Percentiles rank a stretch among this genome's conserved stretches.
These are phyloP conservation scores for Corydoras maculifer DNA, from an alignment of 2,113 vertebrate genomes.

Conservation along the genomic window DNA sequence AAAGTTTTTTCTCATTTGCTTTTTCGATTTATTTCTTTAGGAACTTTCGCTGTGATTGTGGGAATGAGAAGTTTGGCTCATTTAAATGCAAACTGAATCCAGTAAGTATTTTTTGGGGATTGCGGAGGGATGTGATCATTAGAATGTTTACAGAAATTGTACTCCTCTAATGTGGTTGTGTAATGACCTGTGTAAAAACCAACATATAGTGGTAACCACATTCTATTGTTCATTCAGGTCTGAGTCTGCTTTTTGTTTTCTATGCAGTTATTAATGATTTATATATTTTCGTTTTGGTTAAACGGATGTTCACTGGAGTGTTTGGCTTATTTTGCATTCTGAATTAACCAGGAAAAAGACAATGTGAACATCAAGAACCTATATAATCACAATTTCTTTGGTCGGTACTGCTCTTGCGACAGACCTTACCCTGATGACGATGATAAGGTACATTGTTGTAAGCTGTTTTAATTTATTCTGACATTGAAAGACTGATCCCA, in stretches of 20 bases:
- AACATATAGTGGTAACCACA: no score
- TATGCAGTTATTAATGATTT: no score
- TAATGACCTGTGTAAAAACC: not conserved
- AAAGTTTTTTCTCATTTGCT: no score
- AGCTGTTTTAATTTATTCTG: no score
- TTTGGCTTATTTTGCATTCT: not conserved
- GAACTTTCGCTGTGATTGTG: constrained; percentile 94
- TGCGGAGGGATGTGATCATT: not conserved
- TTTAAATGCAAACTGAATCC: constrained; percentile 80
- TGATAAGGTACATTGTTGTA: constrained; percentile 68
- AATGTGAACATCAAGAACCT: constrained; percentile 74
- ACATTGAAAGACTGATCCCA: not conserved
- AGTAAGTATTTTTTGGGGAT: constrained; percentile 60
- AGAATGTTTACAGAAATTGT: not conserved
- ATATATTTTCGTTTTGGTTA: no score
- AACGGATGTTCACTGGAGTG: no score
- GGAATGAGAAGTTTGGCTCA: constrained; percentile 85
- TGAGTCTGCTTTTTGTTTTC: no score
- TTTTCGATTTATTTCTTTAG: constrained; percentile 52
- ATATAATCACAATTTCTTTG: constrained; percentile 90
- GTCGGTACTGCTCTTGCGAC: constrained; percentile 88
- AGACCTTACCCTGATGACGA: constrained; percentile 88
- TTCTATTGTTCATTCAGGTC: no score
- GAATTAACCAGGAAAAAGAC: constrained; percentile 72
- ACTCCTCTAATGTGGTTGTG: not conserved